Percentiles rank a stretch among this genome's conserved stretches.
Conservation (phyloP, 2,797 vertebrate species). For the Petrocephalus sullivani region DNA sequence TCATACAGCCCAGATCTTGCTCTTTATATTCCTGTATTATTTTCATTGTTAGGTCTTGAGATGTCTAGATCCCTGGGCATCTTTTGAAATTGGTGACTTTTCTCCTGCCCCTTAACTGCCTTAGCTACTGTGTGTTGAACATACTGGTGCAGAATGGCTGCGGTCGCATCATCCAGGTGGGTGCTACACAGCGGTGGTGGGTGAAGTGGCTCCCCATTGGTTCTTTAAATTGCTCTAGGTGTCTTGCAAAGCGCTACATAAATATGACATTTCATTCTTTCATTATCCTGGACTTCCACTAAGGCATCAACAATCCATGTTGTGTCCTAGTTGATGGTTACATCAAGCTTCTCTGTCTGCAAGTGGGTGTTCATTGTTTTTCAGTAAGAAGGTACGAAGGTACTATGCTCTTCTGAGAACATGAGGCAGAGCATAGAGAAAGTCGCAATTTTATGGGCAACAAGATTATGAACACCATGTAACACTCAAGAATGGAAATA, state of each 20-base stretch:
- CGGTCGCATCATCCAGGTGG: not conserved
- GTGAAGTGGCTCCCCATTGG: not conserved
- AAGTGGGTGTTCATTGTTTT: not conserved
- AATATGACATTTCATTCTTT: not conserved
- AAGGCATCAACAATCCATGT: not conserved
- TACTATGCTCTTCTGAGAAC: not conserved
- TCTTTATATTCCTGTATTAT: slow-evolving; percentile 9
- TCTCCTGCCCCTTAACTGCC: not conserved
- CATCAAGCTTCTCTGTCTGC: not conserved
- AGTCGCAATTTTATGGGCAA: not conserved
- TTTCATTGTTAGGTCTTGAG: not conserved
- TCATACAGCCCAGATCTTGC: not conserved
- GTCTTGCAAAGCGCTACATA: not conserved
- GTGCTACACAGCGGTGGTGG: not conserved
- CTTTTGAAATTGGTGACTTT: not conserved
- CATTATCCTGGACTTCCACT: not conserved
- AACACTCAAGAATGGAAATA: slow-evolving; percentile 10
- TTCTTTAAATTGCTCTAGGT: not conserved
- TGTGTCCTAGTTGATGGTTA: not conserved
- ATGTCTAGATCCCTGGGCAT: not conserved
- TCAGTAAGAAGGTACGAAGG: not conserved
- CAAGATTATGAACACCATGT: not conserved
- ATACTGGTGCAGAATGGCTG: not conserved
- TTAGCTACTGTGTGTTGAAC: not conserved
- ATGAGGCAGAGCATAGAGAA: not conserved